phyloP scores from a whole-genome alignment of 92 coral and sea anemone species.

The Epizoanthus fatuus region DNA sequence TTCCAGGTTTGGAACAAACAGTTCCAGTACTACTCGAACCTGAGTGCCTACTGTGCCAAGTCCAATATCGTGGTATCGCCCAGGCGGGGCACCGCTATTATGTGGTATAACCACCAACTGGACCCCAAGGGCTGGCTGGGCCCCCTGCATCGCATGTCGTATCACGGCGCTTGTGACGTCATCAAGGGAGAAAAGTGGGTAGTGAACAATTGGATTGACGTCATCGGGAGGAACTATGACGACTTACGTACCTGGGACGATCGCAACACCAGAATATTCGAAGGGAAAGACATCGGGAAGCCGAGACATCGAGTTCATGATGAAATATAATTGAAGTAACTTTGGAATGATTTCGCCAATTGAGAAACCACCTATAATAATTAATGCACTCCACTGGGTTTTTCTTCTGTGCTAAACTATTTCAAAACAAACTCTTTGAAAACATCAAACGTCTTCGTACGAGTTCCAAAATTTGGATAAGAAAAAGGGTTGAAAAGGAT shows the following conservation, averaged over 20 bases:
- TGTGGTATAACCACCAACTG: conserved; percentile 95
- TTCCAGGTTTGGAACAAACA: conserved; percentile 67
- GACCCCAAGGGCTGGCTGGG: conserved; percentile 85
- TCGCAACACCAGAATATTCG: conserved; percentile 37
- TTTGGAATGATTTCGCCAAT: not conserved
- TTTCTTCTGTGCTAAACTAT: too few relatives aligned
- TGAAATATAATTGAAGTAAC: not conserved
- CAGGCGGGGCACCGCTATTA: conserved; percentile 83
- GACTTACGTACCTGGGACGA: conserved; percentile 80
- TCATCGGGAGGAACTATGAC: conserved; percentile 73
- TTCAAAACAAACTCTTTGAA: too few relatives aligned
- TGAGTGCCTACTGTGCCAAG: conserved; percentile 86
- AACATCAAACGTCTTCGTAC: too few relatives aligned
- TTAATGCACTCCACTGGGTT: too few relatives aligned
- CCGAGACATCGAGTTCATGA: conserved; percentile 21
- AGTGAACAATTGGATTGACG: conserved; percentile 94
- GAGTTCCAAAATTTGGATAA: too few relatives aligned
- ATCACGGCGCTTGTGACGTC: conserved; percentile 98
- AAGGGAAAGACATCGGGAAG: conserved; percentile 10
- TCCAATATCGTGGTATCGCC: conserved; percentile 85
- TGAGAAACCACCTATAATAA: not conserved
- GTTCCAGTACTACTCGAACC: conserved; percentile 75
- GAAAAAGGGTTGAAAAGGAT: too few relatives aligned
- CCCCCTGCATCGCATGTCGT: conserved; percentile 79
- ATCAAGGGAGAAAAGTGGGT: conserved; percentile 90